These are phyloP conservation scores for Prenolepis imparis DNA, from an alignment of 2,888 invertebrate genomes.

Conservation along the genomic window DNA sequence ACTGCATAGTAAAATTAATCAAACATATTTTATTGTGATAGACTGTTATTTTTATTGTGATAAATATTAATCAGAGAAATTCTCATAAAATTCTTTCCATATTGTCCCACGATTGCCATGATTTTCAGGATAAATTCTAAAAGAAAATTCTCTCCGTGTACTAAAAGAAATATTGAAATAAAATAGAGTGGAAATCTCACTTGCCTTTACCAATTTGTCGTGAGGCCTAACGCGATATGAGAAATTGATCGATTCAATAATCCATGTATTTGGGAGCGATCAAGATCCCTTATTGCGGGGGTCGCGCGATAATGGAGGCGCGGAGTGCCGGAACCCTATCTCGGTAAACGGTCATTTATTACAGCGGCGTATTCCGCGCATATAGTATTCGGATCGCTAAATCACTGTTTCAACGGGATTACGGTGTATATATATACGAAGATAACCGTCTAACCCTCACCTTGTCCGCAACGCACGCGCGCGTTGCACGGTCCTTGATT, in stretches of 20 bases:
- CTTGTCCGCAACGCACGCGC: not conserved
- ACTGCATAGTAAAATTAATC: too few relatives aligned
- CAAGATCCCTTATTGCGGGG: conserved; percentile 28
- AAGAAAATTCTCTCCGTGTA: too few relatives aligned
- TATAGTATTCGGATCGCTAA: conserved; percentile 21
- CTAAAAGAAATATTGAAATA: conserved; percentile 11
- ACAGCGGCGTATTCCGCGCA: conserved; percentile 23
- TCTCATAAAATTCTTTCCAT: too few relatives aligned
- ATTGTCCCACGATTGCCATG: too few relatives aligned
- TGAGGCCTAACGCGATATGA: not conserved
- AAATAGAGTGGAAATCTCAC: not conserved
- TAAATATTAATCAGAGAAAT: too few relatives aligned
- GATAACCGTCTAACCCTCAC: conserved; percentile 43
- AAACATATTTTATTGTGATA: too few relatives aligned
- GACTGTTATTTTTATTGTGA: too few relatives aligned
- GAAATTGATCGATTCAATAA: conserved; percentile 43
- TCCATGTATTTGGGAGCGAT: conserved; percentile 25
- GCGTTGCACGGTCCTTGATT: conserved; percentile 55
- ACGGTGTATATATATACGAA: conserved; percentile 22
- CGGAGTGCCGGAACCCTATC: conserved; percentile 34
- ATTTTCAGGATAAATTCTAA: too few relatives aligned
- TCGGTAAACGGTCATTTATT: conserved; percentile 50
- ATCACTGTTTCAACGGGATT: conserved; percentile 51
- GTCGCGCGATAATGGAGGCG: conserved; percentile 32
- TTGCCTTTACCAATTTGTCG: not conserved